phyloP scores from a whole-genome alignment of 2,797 vertebrate species.

The Adrianichthys oophorus region DNA sequence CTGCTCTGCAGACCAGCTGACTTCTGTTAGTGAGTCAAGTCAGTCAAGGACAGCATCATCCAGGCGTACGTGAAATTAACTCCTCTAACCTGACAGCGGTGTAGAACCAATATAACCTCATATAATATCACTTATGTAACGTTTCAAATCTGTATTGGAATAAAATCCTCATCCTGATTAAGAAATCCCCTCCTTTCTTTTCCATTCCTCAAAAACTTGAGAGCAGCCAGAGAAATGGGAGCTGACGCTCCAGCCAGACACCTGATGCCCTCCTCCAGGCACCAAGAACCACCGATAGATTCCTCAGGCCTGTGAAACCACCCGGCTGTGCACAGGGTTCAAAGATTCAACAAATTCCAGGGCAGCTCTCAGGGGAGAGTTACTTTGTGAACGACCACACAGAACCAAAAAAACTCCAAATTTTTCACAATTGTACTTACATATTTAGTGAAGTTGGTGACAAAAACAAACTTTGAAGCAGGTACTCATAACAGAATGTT shows the following conservation, averaged over 20 bases:
- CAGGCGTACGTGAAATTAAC: slow-evolving; percentile 20
- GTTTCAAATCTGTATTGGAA: too few species aligned
- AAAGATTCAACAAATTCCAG: slow-evolving; percentile 78
- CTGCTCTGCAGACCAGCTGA: slow-evolving; percentile 49
- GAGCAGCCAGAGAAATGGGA: slow-evolving; percentile 38
- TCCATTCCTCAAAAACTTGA: slow-evolving; percentile 54
- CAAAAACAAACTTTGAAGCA: neutral
- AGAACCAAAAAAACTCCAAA: slow-evolving; percentile 50
- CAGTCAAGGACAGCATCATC: slow-evolving; percentile 53
- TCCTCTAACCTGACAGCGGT: slow-evolving; percentile 1
- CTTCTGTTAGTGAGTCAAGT: slow-evolving; percentile 45
- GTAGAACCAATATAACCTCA: neutral
- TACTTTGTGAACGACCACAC: slow-evolving; percentile 64
- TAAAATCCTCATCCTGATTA: too few species aligned
- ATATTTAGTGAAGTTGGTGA: slow-evolving; percentile 26
- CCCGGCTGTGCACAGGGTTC: slow-evolving; percentile 67
- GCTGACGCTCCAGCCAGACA: slow-evolving; percentile 47
- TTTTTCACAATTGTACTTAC: slow-evolving; percentile 53
- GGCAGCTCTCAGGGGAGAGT: slow-evolving; percentile 69
- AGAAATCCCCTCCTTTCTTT: slow-evolving; percentile 7
- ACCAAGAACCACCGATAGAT: slow-evolving; percentile 74
- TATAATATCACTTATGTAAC: neutral
- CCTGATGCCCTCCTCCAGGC: slow-evolving; percentile 75
- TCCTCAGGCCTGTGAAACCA: slow-evolving; percentile 75
- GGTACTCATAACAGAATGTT: slow-evolving; percentile 1